Base-by-base conservation (phyloP, 2,797 vertebrate genomes). In the Lagorchestes hirsutus region DNA sequence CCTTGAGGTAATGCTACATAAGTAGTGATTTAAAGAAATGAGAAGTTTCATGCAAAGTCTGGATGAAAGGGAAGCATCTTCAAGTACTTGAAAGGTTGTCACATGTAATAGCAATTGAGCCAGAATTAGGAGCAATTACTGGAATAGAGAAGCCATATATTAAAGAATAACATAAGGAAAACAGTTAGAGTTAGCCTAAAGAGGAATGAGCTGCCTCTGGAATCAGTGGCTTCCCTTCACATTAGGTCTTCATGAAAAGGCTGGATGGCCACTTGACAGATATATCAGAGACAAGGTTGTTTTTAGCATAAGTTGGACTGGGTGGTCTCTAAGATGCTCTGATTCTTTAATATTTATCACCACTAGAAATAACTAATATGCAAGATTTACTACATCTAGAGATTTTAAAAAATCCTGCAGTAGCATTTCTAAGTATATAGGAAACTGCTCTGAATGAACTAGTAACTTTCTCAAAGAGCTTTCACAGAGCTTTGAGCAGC, bases 401-500 rank as follows among this genome's bases (percentile, higher is more conserved):
- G 18, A 54, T 91, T 55, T 40, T 90, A n/a, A 52, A 92, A 95
- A 95, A 91, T 92, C 91, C 14, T 87, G 2, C 52, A 58, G 29
- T 34, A 55, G 6, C 58, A 87, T 57, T 93, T 91, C 0, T 40
- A 94, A 92, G 12, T 2, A 92, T 55, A 55, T 1, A 55, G 57
- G 82, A 56, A 14, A 52, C 28, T 90, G n/a, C 24, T 96, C 91
- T 93, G 58, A 93, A 96, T 24, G 3, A 74, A 40, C 14, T 22
- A 74, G 1, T 22, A 40, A 40, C 16, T 74, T 74, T 5, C n/a
- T 74, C n/a, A 67, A 62, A 62, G 62, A n/a, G 18, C 31, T n/a
- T 67, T 16, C 40, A 91, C 91, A 5, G 2, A 93, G 82, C 94
- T 55, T 92, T 90, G 62, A 96, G 92, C 91, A 93, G 50, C 10